Evolutionary conservation across 1,140 invertebrate species (phyloP).

Genomic region (Dufourea novaeangliae): DNA sequence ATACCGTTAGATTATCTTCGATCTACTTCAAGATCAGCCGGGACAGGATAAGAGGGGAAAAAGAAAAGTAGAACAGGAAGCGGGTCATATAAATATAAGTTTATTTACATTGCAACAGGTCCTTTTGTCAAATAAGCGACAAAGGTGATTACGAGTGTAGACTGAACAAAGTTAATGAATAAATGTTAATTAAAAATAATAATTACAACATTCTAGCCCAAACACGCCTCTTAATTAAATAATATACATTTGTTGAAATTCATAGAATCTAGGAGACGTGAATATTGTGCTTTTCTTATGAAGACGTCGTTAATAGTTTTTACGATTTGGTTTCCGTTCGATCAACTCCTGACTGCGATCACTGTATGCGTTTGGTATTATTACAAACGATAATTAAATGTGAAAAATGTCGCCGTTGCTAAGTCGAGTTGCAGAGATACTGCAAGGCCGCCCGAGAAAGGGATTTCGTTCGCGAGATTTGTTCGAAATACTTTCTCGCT

Average conservation of each 20-base stretch:
- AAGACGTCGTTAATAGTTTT: slow-evolving; percentile 51
- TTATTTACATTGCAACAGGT: slow-evolving; percentile 82
- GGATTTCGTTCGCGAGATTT: slow-evolving; percentile 42
- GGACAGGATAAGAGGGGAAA: not conserved
- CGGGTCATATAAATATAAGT: slow-evolving; percentile 80
- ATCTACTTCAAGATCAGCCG: not conserved
- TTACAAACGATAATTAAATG: slow-evolving; percentile 61
- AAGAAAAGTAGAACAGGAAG: not conserved
- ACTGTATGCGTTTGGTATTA: slow-evolving; percentile 50
- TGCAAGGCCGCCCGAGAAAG: slow-evolving; percentile 53
- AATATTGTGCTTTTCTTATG: slow-evolving; percentile 59
- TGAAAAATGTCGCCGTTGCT: slow-evolving; percentile 58
- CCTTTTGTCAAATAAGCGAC: slow-evolving; percentile 72
- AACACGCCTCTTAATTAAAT: slow-evolving; percentile 65
- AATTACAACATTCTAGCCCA: slow-evolving; percentile 75
- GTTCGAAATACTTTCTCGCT: slow-evolving; percentile 27
- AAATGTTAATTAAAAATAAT: slow-evolving; percentile 77
- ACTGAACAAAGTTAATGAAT: slow-evolving; percentile 73
- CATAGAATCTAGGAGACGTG: slow-evolving; percentile 54
- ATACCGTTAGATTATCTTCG: not conserved
- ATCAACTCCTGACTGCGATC: slow-evolving; percentile 47
- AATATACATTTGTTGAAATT: slow-evolving; percentile 60
- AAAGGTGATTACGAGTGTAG: slow-evolving; percentile 74
- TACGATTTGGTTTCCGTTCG: slow-evolving; percentile 47
- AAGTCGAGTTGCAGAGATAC: slow-evolving; percentile 54